Percentiles rank a stretch among this genome's conserved stretches.
Conservation (phyloP, 2,113 vertebrate species). For the Ibidorhyncha struthersii region DNA sequence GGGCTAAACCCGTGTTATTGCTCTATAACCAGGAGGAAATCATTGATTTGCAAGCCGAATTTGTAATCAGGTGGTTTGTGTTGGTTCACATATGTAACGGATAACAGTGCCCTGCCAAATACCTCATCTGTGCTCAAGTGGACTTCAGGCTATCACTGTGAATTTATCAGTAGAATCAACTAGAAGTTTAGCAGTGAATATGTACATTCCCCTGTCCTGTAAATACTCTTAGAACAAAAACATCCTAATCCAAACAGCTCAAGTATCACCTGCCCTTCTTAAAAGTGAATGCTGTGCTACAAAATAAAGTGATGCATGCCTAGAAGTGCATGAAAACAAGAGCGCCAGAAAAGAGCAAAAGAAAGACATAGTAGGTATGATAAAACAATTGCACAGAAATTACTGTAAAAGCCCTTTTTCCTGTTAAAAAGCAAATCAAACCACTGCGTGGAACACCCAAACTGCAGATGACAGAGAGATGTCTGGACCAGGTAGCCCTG, state of each 20-base stretch:
- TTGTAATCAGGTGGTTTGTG: neutral
- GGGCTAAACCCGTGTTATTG: neutral
- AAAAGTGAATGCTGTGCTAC: neutral
- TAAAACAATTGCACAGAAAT: neutral
- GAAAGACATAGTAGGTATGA: neutral
- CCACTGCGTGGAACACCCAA: accelerated
- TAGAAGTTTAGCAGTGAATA: neutral
- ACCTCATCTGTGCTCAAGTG: neutral
- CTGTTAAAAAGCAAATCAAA: neutral
- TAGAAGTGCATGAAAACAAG: neutral
- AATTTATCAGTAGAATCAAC: neutral
- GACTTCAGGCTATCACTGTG: neutral
- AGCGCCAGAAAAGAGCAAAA: neutral
- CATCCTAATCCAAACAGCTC: neutral
- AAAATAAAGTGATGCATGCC: neutral
- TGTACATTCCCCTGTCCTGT: neutral
- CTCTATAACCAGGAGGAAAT: neutral
- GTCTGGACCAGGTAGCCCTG: accelerated
- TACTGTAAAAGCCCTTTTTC: neutral
- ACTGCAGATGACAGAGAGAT: neutral
- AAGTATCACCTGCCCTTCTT: neutral
- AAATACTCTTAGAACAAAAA: neutral
- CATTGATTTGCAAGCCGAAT: neutral
- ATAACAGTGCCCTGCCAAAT: neutral
- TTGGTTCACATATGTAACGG: neutral